phyloP scores from a whole-genome alignment of 2,797 vertebrate species.

The Channallabes apus region DNA sequence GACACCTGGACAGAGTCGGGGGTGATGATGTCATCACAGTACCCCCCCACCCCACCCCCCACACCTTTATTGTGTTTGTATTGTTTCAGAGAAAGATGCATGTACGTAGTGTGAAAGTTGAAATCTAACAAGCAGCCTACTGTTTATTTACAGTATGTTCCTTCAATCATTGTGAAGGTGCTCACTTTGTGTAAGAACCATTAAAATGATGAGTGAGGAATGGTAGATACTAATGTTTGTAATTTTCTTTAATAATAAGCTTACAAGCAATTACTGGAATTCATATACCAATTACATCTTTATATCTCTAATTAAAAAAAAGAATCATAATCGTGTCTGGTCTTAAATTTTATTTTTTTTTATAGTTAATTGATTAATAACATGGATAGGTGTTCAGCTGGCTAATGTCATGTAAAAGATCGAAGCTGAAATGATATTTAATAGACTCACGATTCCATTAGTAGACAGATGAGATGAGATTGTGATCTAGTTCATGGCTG shows the following conservation, averaged over 20 bases:
- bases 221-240: not conserved
- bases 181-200: not conserved
- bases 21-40: conserved; percentile 23
- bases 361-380: not conserved
- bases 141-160: not conserved
- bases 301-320: not conserved
- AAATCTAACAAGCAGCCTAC: not conserved
- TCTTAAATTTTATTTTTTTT: not conserved
- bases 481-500: not conserved
- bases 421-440: not conserved
- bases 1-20: conserved; percentile 13
- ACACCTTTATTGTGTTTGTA: not conserved
- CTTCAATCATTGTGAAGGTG: not conserved
- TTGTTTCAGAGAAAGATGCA: not conserved
- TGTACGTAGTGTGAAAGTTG: not conserved
- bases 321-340: not conserved
- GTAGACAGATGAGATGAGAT: not conserved
- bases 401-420: not conserved
- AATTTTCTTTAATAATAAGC: too few relatives aligned
- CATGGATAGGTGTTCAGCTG: not conserved
- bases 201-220: not conserved
- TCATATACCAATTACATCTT: not conserved
- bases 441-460: not conserved
- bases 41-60: too few relatives aligned
- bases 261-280: too few relatives aligned